A percentile compares a stretch with the other conserved stretches of the same genome.
These are phyloP conservation scores for Machimus rusticus DNA, from an alignment of 2,888 invertebrate genomes.

Conservation along the genomic window DNA sequence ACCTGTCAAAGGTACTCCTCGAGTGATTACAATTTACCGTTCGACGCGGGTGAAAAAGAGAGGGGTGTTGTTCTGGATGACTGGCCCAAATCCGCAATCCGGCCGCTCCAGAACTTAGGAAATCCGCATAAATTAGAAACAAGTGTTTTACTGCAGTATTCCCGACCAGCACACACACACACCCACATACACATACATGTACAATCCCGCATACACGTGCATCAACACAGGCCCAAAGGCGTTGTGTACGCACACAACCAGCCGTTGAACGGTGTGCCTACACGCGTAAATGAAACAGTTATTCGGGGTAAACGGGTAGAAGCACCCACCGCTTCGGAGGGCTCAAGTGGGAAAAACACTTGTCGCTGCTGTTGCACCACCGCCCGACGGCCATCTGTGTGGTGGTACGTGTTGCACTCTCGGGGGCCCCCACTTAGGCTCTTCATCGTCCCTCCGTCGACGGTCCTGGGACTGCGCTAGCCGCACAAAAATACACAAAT, in stretches of 20 bases:
- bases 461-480: not conserved
- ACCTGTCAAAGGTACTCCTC: not conserved
- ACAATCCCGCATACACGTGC: no score
- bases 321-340: constrained; percentile 8
- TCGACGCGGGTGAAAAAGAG: not conserved
- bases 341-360: constrained; percentile 34
- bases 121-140: constrained; percentile 39
- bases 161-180: not conserved
- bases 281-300: constrained; percentile 40
- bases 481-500: constrained; percentile 37
- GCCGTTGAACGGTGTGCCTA: not conserved
- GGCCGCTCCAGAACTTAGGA: not conserved
- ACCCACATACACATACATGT: not conserved
- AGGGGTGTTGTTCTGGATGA: not conserved
- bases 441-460: not conserved
- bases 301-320: constrained; percentile 43
- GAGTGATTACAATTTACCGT: not conserved
- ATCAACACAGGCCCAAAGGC: not conserved
- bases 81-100: not conserved
- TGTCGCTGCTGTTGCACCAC: constrained; percentile 40
- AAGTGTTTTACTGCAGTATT: constrained; percentile 42
- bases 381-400: not conserved
- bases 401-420: constrained; percentile 27
- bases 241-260: not conserved
- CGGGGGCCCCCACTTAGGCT: not conserved